Conservation (phyloP, 2,113 vertebrate genomes). For the Apus apus region DNA sequence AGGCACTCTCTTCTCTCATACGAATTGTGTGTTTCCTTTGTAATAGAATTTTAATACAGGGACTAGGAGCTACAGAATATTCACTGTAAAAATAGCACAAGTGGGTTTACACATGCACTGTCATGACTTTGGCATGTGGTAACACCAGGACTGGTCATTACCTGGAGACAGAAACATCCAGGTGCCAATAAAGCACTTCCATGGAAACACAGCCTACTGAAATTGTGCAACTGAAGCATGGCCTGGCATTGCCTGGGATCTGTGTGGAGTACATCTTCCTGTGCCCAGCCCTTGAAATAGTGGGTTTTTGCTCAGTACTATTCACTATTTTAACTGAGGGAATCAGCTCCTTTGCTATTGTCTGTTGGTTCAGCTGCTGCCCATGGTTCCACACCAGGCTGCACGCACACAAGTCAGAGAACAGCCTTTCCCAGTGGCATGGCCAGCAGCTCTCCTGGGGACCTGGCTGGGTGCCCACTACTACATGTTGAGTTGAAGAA, state of each 20-base stretch:
- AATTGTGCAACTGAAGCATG: not conserved
- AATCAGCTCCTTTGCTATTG: not conserved
- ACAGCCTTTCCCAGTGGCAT: not conserved
- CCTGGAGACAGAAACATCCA: accelerated
- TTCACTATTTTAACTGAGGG: not conserved
- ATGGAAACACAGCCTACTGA: not conserved
- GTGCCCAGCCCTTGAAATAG: not conserved
- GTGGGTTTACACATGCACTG: not conserved
- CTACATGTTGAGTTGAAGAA: not conserved
- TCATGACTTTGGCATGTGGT: not conserved
- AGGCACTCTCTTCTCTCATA: not conserved
- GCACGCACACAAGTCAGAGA: not conserved
- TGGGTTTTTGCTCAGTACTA: not conserved
- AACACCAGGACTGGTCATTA: not conserved
- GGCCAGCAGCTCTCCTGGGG: not conserved
- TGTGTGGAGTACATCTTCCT: no score
- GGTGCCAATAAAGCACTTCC: not conserved
- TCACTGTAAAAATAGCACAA: not conserved
- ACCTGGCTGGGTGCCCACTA: not conserved
- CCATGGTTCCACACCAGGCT: not conserved
- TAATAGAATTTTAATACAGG: not conserved
- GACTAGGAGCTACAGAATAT: not conserved
- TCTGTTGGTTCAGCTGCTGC: not conserved
- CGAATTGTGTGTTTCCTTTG: not conserved
- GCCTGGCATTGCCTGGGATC: not conserved